Conservation (phyloP, 2,797 vertebrate genomes). For the Sebastes goodei region DNA sequence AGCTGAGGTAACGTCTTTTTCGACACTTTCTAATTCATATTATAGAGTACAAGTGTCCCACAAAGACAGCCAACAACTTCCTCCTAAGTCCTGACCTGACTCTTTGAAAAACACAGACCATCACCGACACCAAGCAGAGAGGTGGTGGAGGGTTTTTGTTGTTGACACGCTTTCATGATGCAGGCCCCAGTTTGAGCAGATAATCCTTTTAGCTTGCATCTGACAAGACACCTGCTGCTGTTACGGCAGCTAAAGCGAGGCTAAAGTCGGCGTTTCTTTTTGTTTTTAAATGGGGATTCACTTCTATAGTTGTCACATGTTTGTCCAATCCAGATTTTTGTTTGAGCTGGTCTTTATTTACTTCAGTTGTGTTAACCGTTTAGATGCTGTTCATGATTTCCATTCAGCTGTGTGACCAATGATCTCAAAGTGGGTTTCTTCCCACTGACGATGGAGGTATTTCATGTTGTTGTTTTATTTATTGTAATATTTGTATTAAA, state of each 20-base stretch:
- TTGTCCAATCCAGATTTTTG: background rate
- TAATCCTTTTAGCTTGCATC: conserved; percentile 52
- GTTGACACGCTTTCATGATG: conserved; percentile 46
- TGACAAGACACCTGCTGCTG: conserved; percentile 53
- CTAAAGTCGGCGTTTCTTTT: background rate
- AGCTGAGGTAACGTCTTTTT: background rate
- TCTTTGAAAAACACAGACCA: background rate
- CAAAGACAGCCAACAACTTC: background rate
- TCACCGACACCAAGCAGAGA: background rate
- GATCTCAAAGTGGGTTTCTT: background rate
- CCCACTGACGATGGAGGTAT: background rate
- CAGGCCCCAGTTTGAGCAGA: conserved; percentile 37
- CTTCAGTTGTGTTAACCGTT: background rate
- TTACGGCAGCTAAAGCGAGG: background rate
- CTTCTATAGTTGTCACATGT: background rate
- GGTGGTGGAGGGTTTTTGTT: conserved; percentile 18
- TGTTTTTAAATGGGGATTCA: background rate
- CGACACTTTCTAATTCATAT: background rate
- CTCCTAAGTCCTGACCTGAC: background rate
- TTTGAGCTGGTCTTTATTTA: background rate
- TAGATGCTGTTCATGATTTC: background rate
- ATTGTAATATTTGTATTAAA: too few relatives aligned
- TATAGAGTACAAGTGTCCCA: background rate
- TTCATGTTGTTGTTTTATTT: too few relatives aligned
- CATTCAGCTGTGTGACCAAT: background rate